Evolutionary conservation across 2,113 vertebrate species (phyloP).

Genomic region (Syrmaticus mikado): DNA sequence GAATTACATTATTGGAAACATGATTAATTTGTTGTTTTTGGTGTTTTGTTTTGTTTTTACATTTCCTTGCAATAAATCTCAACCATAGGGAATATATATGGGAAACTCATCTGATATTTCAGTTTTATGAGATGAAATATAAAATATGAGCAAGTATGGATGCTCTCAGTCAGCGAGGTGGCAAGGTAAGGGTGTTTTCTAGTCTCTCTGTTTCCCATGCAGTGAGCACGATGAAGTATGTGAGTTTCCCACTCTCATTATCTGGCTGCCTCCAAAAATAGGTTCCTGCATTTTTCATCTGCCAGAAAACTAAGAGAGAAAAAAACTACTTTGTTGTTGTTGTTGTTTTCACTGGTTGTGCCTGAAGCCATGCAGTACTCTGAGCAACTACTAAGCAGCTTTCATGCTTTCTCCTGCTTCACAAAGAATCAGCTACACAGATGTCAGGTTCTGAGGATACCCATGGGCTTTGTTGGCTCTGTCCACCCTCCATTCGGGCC

Average conservation of each 20-base stretch:
- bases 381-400: not conserved
- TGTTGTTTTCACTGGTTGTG: not conserved
- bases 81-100: not conserved
- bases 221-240: not conserved
- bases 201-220: not conserved
- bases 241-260: not conserved
- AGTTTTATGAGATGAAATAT: not conserved
- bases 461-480: not conserved
- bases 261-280: constrained; percentile 13
- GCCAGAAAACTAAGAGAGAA: constrained; percentile 14
- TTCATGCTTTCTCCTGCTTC: not conserved
- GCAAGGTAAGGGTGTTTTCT: not conserved
- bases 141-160: not conserved
- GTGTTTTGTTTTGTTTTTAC: not conserved
- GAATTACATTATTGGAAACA: not conserved
- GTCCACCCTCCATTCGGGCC: not conserved
- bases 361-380: constrained; percentile 22
- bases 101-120: not conserved
- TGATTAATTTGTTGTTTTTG: not conserved
- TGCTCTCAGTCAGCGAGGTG: not conserved
- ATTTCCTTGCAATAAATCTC: not conserved
- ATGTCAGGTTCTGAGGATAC: not conserved
- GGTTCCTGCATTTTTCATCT: constrained; percentile 17
- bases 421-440: not conserved
- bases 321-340: constrained; percentile 1